Evolutionary conservation across 2,888 invertebrate species (phyloP).

Genomic region (Ariolimax columbianus): DNA sequence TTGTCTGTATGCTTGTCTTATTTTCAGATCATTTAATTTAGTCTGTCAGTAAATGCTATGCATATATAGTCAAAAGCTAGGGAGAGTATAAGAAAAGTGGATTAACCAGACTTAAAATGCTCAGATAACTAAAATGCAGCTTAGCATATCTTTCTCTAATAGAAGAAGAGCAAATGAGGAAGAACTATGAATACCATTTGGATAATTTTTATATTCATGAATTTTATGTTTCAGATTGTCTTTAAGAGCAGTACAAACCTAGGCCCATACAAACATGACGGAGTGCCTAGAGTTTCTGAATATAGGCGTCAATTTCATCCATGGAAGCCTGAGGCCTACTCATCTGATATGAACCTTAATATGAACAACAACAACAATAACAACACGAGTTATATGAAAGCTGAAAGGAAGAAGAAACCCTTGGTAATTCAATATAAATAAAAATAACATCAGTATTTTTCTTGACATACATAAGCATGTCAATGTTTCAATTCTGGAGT

Average conservation of each 20-base stretch:
- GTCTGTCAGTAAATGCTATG: too few relatives aligned
- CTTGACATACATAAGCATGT: too few relatives aligned
- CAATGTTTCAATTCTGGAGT: too few relatives aligned
- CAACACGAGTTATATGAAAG: background rate
- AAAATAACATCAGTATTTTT: too few relatives aligned
- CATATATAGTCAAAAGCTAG: too few relatives aligned
- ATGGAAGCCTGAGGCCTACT: constrained; percentile 44
- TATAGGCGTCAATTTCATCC: constrained; percentile 72
- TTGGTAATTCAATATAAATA: constrained; percentile 12
- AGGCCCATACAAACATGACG: constrained; percentile 62
- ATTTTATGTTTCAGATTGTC: constrained; percentile 65
- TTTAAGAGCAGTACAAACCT: constrained; percentile 72
- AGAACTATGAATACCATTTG: background rate
- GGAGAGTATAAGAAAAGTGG: too few relatives aligned
- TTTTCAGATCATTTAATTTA: too few relatives aligned
- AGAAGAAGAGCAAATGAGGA: too few relatives aligned
- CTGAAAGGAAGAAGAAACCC: constrained; percentile 16
- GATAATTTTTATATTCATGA: background rate
- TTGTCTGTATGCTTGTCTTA: too few relatives aligned
- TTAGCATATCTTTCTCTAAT: too few relatives aligned
- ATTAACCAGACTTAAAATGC: too few relatives aligned
- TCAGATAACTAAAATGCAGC: too few relatives aligned
- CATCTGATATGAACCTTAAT: constrained; percentile 18
- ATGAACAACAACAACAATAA: constrained; percentile 31
- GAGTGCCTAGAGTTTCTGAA: constrained; percentile 67